These are phyloP conservation scores for Calameuta idolon DNA, from an alignment of 2,888 invertebrate species.

Conservation along the genomic window DNA sequence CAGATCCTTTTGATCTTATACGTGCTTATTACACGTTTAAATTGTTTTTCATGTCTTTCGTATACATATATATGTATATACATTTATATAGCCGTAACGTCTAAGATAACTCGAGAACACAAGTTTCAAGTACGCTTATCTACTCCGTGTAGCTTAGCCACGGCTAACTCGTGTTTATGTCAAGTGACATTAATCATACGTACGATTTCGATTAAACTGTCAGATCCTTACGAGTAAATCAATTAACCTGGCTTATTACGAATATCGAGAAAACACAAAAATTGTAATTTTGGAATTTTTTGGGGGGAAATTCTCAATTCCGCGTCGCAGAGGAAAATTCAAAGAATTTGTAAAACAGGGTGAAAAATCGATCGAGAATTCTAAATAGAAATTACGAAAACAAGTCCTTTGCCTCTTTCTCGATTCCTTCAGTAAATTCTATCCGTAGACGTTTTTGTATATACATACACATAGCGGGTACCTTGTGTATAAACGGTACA, in stretches of 20 bases:
- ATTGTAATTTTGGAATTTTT: not conserved
- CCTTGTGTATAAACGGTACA: not conserved
- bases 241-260: not conserved
- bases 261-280: not conserved
- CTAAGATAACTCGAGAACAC: not conserved
- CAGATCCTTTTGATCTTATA: not conserved
- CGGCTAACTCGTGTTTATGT: not conserved
- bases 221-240: not conserved
- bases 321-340: not conserved
- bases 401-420: not conserved
- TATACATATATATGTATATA: too few relatives aligned
- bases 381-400: not conserved
- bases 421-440: not conserved
- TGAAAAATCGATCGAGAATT: not conserved
- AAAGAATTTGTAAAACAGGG: not conserved
- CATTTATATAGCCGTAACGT: too few relatives aligned
- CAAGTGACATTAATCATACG: too few relatives aligned
- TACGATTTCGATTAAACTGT: too few relatives aligned
- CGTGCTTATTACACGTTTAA: not conserved
- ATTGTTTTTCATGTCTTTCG: not conserved
- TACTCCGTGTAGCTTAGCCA: not conserved
- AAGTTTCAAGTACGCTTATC: not conserved
- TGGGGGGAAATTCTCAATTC: too few relatives aligned
- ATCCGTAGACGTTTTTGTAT: not conserved
- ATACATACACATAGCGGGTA: not conserved